Conservation (phyloP, 2,888 invertebrate species). For the Cynaeus angustus region DNA sequence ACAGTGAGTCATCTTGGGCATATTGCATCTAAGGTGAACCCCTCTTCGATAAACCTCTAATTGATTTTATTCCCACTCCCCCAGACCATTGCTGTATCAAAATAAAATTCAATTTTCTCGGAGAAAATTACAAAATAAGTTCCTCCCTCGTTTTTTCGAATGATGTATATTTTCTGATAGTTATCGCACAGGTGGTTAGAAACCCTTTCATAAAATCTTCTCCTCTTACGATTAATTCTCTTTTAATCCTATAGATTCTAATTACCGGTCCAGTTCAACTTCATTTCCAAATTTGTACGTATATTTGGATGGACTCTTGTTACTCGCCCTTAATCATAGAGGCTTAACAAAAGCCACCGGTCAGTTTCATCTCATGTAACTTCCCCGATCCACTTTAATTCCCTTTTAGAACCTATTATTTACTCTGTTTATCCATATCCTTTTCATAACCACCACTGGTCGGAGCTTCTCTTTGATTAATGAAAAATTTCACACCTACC, state of each 20-base stretch:
- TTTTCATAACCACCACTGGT: constrained; percentile 42
- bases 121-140: constrained; percentile 25
- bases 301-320: constrained; percentile 41
- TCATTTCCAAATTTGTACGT: constrained; percentile 48
- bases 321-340: constrained; percentile 47
- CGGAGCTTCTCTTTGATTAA: constrained; percentile 32
- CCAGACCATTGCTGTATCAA: constrained; percentile 21
- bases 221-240: constrained; percentile 28
- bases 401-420: constrained; percentile 43
- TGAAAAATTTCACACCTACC: constrained; percentile 15
- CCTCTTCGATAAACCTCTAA: constrained; percentile 32
- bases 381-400: constrained; percentile 42
- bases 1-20: constrained; percentile 45
- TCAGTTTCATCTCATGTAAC: constrained; percentile 48
- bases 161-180: neutral
- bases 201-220: constrained; percentile 11
- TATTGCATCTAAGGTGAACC: constrained; percentile 42
- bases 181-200: constrained; percentile 29
- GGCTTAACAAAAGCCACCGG: constrained; percentile 51
- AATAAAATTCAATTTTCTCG: constrained; percentile 30
- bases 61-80: constrained; percentile 42
- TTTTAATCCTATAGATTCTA: constrained; percentile 41
- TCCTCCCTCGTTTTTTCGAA: neutral
- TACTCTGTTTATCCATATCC: constrained; percentile 47
- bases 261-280: constrained; percentile 39